Conservation (phyloP, 2,797 vertebrate genomes). For the Crocidura indochinensis region DNA sequence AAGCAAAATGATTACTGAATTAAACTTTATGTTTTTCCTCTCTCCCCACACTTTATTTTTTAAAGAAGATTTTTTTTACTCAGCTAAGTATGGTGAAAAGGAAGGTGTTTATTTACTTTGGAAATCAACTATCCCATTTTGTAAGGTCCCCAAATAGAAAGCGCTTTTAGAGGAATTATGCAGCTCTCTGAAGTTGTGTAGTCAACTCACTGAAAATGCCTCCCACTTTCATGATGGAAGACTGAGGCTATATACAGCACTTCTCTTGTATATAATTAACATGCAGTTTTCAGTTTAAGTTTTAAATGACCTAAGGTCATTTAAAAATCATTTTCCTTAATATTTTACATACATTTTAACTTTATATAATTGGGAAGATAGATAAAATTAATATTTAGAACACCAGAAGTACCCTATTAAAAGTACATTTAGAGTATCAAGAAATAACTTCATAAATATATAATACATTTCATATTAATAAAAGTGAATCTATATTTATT, state of each 20-base stretch:
- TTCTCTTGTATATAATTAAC: not conserved
- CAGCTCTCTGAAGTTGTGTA: accelerated
- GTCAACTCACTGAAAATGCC: not conserved
- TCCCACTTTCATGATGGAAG: not conserved
- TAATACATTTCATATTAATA: not conserved
- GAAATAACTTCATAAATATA: not conserved
- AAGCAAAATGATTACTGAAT: not conserved
- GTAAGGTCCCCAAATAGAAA: not conserved
- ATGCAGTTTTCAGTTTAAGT: too few relatives aligned
- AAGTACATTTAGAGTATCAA: not conserved
- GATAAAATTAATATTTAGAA: too few relatives aligned
- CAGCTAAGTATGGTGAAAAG: too few relatives aligned
- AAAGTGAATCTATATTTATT: not conserved
- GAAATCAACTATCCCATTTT: conserved; percentile 62
- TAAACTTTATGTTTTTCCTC: conserved; percentile 37
- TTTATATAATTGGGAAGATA: too few relatives aligned
- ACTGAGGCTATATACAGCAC: not conserved
- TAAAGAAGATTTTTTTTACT: too few relatives aligned
- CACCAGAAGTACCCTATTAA: not conserved
- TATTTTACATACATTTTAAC: too few relatives aligned
- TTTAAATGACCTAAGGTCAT: not conserved
- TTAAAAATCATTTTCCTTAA: not conserved
- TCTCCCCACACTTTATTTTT: not conserved
- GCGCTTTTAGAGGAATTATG: not conserved
- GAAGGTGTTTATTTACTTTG: not conserved